phyloP scores from a whole-genome alignment of 2,888 invertebrate species.

The Nezara viridula region DNA sequence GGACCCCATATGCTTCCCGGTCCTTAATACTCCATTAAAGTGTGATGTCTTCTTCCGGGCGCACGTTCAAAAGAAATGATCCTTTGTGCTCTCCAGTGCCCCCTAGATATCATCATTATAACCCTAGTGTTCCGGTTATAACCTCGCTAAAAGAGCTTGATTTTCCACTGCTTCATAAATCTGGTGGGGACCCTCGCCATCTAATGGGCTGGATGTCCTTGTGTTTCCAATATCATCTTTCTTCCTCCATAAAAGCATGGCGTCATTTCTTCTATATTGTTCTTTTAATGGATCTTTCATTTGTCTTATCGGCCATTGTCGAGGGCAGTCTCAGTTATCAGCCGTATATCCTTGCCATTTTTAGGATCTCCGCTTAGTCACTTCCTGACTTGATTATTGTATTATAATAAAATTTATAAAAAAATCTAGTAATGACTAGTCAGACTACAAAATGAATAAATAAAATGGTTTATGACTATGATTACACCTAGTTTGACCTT shows the following conservation, averaged over 20 bases:
- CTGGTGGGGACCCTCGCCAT: not conserved
- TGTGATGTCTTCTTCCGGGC: constrained; percentile 49
- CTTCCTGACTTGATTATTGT: not conserved
- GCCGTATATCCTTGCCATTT: not conserved
- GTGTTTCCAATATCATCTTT: constrained; percentile 47
- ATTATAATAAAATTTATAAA: too few relatives aligned
- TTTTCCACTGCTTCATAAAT: constrained; percentile 55
- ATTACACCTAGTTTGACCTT: too few relatives aligned
- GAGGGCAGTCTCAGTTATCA: not conserved
- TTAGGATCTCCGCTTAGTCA: not conserved
- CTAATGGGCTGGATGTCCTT: constrained; percentile 51
- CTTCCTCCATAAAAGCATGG: constrained; percentile 11
- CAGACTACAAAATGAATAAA: too few relatives aligned
- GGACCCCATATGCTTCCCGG: not conserved
- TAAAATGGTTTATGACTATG: too few relatives aligned
- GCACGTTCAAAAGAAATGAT: not conserved
- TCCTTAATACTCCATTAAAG: constrained; percentile 59
- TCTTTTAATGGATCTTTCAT: constrained; percentile 37
- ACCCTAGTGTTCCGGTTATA: constrained; percentile 57
- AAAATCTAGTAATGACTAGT: too few relatives aligned
- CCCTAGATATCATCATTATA: constrained; percentile 56
- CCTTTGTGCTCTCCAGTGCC: constrained; percentile 41
- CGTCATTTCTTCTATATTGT: constrained; percentile 50
- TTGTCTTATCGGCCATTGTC: constrained; percentile 15
- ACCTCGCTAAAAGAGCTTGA: constrained; percentile 54